Base-by-base conservation (phyloP, 2,888 invertebrate species). In the Drosophila lacicola region DNA sequence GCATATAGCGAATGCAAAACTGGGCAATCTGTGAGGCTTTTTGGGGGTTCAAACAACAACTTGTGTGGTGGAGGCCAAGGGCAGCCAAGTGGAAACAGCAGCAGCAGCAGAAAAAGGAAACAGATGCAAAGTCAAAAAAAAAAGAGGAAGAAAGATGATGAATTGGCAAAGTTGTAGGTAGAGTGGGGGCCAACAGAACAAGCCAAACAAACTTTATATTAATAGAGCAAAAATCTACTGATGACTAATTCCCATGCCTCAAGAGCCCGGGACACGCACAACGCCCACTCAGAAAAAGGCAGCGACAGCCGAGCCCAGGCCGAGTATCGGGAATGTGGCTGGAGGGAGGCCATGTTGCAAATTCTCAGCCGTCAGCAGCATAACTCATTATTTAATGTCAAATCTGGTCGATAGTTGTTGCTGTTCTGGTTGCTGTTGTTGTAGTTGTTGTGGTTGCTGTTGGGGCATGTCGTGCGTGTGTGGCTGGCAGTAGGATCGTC, bases 351-450 rank as follows among this genome's bases (percentile, higher is more conserved):
- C 80, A 82, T 75, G 80, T 80, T 84, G 85, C 83, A 74, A 84
- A 85, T 88, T 78, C 85, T 82, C 70, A 80, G 71, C 60, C 75
- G 75, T 87, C 88, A 83, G 82, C 77, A 68, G 85, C 78, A 82
- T 83, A 86, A 86, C 85, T 85, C 85, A 85, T 85, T 88, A 85
- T 88, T 85, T 85, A 85, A 88, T 88, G 85, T 85, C 85, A 85
- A 85, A 83, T 81, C 88, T 78, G 74, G 78, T 78, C 86, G 81
- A 80, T 74, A 68, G 74, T 17, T 37, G 53, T 1, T 56, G 46
- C 13, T 62, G 62, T 9, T 39, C 45, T 0, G 25, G 41, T 1
- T 19, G 39, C 14, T 33, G 41, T 19, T 66, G 68, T 17, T 56
- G 46, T 36, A 53, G 34, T n/a, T 62, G 62, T 10, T 39, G 50